A percentile compares a stretch with the other conserved stretches of the same genome.
Evolutionary conservation across 1,140 invertebrate genomes (phyloP).

Genomic region (Calliopsis andreniformis): DNA sequence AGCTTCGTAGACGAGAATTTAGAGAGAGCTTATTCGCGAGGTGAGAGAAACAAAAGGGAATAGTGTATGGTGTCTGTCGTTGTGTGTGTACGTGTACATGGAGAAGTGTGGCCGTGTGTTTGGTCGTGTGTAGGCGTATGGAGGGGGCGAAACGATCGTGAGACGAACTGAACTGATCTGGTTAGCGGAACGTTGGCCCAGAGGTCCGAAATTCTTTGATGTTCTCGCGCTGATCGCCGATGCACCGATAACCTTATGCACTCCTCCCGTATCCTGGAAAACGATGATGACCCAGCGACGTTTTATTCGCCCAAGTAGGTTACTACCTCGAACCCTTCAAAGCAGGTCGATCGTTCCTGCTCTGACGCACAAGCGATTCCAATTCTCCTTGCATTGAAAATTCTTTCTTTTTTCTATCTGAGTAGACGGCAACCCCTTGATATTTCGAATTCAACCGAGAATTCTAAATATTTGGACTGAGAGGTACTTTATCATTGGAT

Average conservation of each 20-base stretch:
- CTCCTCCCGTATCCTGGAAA: constrained; percentile 39
- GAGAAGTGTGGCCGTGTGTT: neutral
- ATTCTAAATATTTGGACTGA: neutral
- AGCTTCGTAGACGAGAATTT: constrained; percentile 63
- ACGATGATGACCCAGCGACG: constrained; percentile 52
- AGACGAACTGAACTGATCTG: constrained; percentile 51
- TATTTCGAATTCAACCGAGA: neutral
- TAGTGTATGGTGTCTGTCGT: constrained; percentile 13
- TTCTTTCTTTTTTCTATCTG: too few species aligned
- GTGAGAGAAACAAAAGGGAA: constrained; percentile 46
- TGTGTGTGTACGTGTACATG: constrained; percentile 12
- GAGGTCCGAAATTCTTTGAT: constrained; percentile 33
- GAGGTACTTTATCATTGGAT: too few species aligned
- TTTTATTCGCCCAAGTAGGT: constrained; percentile 1
- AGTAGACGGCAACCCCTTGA: too few species aligned
- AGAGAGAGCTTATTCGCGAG: constrained; percentile 58
- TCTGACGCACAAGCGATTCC: neutral
- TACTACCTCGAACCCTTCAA: neutral
- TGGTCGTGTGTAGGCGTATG: neutral
- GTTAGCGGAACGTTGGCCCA: constrained; percentile 29
- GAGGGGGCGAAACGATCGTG: constrained; percentile 55
- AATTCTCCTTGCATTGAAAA: too few species aligned
- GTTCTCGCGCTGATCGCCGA: constrained; percentile 31
- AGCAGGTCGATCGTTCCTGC: neutral
- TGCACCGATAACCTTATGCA: constrained; percentile 43